Evolutionary conservation across 2,113 vertebrate species (phyloP).

Genomic region (Boleophthalmus pectinirostris): DNA sequence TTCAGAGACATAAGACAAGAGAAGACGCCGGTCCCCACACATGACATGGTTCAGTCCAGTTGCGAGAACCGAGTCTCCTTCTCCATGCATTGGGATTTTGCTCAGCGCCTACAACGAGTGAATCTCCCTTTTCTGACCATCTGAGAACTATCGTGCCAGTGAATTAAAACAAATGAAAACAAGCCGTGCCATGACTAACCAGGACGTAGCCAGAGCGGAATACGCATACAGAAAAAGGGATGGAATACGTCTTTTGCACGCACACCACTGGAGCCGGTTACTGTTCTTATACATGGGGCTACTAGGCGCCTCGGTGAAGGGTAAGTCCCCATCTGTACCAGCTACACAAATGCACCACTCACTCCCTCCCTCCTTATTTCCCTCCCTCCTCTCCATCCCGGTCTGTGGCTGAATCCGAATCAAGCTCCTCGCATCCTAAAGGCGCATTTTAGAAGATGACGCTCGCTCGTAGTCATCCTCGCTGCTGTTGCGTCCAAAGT

Average conservation of each 20-base stretch:
- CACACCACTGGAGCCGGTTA: constrained; percentile 87
- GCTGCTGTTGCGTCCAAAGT: constrained; percentile 48
- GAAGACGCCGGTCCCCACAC: constrained; percentile 75
- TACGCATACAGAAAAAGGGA: constrained; percentile 81
- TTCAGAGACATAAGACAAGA: constrained; percentile 60
- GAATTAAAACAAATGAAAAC: constrained; percentile 26
- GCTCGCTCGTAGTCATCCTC: constrained; percentile 26
- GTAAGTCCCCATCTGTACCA: constrained; percentile 78
- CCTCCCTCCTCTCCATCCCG: constrained; percentile 1
- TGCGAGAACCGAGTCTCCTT: constrained; percentile 84
- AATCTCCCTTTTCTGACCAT: constrained; percentile 78
- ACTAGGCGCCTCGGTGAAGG: constrained; percentile 84
- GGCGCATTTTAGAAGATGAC: constrained; percentile 41
- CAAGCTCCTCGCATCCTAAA: constrained; percentile 46
- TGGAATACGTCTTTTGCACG: constrained; percentile 77
- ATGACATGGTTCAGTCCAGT: constrained; percentile 93
- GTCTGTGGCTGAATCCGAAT: constrained; percentile 61
- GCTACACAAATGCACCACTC: constrained; percentile 63
- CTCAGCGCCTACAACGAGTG: constrained; percentile 81
- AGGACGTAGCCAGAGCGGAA: constrained; percentile 75
- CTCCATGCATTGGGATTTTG: constrained; percentile 88
- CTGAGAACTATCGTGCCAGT: constrained; percentile 72
- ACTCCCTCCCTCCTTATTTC: constrained; percentile 39
- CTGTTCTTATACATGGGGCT: constrained; percentile 89
- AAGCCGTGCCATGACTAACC: constrained; percentile 82